Conservation (phyloP, 2,888 invertebrate genomes). For the Hecatera dysodea region DNA sequence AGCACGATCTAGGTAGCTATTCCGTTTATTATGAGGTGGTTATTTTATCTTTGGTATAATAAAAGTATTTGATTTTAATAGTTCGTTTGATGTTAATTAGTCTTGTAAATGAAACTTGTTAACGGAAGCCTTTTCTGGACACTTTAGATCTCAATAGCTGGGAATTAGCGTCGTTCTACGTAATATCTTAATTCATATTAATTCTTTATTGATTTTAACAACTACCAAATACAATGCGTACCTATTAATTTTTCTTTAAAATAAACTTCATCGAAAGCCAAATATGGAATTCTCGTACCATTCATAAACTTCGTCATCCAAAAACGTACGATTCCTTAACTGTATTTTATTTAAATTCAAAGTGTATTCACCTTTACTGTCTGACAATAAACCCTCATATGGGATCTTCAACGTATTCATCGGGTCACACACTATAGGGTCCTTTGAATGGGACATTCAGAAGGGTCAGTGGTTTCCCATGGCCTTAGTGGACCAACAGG, state of each 20-base stretch:
- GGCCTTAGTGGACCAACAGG: slow-evolving; percentile 36
- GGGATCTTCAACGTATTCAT: slow-evolving; percentile 31
- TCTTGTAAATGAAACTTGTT: not conserved
- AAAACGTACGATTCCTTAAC: slow-evolving; percentile 17
- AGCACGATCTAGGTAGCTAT: slow-evolving; percentile 16
- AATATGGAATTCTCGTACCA: not conserved
- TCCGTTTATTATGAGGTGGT: not conserved
- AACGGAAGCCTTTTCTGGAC: not conserved
- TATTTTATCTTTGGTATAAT: slow-evolving; percentile 11
- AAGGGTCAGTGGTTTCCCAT: slow-evolving; percentile 58
- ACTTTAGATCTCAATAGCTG: not conserved
- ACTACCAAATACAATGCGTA: not conserved
- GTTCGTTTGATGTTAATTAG: slow-evolving; percentile 13
- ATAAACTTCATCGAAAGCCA: not conserved
- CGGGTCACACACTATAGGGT: slow-evolving; percentile 41
- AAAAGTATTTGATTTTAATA: slow-evolving; percentile 4
- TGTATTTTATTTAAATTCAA: slow-evolving; percentile 42
- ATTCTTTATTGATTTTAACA: not conserved
- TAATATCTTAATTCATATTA: too few relatives aligned
- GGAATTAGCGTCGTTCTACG: not conserved
- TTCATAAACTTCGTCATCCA: slow-evolving; percentile 6
- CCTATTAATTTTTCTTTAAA: not conserved
- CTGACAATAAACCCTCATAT: slow-evolving; percentile 53
- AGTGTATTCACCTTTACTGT: slow-evolving; percentile 55
- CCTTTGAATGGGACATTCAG: slow-evolving; percentile 29